Percentiles rank a stretch among this genome's conserved stretches.
These are phyloP conservation scores for Caenorhabditis sp. DNA, from an alignment of 2,888 invertebrate species.

Conservation along the genomic window DNA sequence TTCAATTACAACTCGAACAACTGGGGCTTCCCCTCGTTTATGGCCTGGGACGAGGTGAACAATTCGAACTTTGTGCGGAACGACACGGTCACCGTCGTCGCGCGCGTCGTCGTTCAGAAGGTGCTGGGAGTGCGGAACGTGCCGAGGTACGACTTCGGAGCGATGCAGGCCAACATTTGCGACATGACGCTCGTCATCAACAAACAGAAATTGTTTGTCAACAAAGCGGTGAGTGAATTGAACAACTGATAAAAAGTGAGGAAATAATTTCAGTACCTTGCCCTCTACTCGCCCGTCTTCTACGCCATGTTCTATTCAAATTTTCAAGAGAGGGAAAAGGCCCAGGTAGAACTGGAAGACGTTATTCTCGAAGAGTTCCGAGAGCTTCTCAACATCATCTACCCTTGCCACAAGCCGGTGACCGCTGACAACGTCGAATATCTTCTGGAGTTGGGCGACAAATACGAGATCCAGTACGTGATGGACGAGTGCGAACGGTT, in stretches of 20 bases:
- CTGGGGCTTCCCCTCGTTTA: constrained; percentile 78
- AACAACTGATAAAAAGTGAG: not conserved
- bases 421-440: constrained; percentile 79
- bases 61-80: constrained; percentile 63
- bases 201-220: constrained; percentile 72
- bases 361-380: constrained; percentile 77
- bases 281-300: constrained; percentile 78
- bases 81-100: constrained; percentile 74
- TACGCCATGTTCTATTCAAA: constrained; percentile 75
- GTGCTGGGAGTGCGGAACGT: constrained; percentile 70
- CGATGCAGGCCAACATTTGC: constrained; percentile 58
- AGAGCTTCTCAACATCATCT: constrained; percentile 80
- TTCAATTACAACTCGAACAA: constrained; percentile 78
- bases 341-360: constrained; percentile 72
- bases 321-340: constrained; percentile 73
- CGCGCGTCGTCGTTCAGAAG: constrained; percentile 74
- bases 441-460: constrained; percentile 80
- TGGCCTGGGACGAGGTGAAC: constrained; percentile 72
- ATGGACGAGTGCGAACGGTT: constrained; percentile 80
- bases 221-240: constrained; percentile 67
- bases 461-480: constrained; percentile 80
- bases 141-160: constrained; percentile 72
- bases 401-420: constrained; percentile 80
- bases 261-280: constrained; percentile 71
- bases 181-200: constrained; percentile 75